Evolutionary conservation across 1,140 invertebrate genomes (phyloP).

Genomic region (Lucilia sericata): DNA sequence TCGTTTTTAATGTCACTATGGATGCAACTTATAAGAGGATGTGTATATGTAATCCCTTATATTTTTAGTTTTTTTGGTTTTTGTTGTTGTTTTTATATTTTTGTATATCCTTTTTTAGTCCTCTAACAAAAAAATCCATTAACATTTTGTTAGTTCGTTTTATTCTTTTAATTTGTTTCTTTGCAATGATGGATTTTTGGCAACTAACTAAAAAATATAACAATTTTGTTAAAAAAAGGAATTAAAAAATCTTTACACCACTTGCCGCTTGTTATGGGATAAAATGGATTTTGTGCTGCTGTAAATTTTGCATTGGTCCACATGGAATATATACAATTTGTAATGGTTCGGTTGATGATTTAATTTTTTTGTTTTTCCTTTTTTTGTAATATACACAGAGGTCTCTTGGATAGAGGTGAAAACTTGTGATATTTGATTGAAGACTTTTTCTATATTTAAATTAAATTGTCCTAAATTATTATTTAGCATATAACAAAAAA

Average conservation of each 20-base stretch:
- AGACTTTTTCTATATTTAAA: too few species aligned
- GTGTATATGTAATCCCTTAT: conserved; percentile 5
- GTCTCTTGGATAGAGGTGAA: background rate
- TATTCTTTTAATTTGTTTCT: background rate
- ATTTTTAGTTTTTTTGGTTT: background rate
- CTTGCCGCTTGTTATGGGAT: background rate
- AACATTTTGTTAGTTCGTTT: conserved; percentile 7
- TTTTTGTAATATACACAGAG: background rate
- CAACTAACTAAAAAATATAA: background rate
- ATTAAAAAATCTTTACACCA: background rate
- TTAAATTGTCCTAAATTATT: too few species aligned
- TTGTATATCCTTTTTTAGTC: background rate
- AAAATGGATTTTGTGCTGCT: background rate
- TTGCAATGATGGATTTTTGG: background rate
- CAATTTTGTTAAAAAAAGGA: background rate
- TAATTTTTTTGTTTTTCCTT: background rate
- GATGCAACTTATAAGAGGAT: background rate
- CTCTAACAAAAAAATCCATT: background rate
- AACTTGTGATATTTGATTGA: conserved; percentile 2
- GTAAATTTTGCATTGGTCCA: background rate
- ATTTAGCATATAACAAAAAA: too few species aligned
- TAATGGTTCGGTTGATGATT: background rate
- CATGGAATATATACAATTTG: background rate
- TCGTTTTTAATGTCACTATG: background rate
- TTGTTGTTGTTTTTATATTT: background rate